phyloP scores from a whole-genome alignment of 2,797 vertebrate genomes.

The Neosilurus mollespiculum region DNA sequence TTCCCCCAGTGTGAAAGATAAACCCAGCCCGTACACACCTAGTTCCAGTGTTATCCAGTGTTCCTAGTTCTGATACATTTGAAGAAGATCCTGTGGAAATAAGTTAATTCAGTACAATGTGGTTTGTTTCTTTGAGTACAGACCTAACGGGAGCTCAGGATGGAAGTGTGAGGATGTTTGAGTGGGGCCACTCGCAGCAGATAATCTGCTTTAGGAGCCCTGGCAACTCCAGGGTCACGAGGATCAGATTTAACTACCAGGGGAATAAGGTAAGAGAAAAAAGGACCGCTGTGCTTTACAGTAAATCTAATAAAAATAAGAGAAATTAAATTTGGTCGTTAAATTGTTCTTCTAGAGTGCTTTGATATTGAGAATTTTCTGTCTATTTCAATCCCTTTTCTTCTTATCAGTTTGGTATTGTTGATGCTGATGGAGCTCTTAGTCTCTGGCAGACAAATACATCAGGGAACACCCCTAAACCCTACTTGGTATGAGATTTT shows the following conservation, averaged over 20 bases:
- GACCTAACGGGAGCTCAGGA: conserved; percentile 97
- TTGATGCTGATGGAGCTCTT: conserved; percentile 93
- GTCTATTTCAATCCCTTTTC: neutral
- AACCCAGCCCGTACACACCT: conserved; percentile 7
- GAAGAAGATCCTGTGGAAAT: neutral
- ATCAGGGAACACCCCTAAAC: conserved; percentile 86
- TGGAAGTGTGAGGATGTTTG: conserved; percentile 97
- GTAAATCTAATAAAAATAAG: neutral
- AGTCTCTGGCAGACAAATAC: conserved; percentile 97
- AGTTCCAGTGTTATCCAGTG: neutral
- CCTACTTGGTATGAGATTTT: conserved; percentile 83
- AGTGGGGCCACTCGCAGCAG: conserved; percentile 98
- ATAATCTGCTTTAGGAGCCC: conserved; percentile 93
- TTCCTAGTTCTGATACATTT: neutral
- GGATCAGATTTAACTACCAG: conserved; percentile 96
- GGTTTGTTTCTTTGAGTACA: conserved; percentile 56
- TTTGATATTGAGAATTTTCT: neutral
- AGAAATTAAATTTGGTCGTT: no score
- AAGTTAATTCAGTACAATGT: neutral
- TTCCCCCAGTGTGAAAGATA: conserved; percentile 13
- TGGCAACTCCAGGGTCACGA: conserved; percentile 91
- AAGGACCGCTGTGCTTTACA: neutral
- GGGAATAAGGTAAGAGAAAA: conserved; percentile 87
- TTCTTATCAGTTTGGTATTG: conserved; percentile 86
- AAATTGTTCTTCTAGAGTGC: neutral